These are phyloP conservation scores for Smutsia gigantea DNA, from an alignment of 2,797 vertebrate species.

Conservation along the genomic window DNA sequence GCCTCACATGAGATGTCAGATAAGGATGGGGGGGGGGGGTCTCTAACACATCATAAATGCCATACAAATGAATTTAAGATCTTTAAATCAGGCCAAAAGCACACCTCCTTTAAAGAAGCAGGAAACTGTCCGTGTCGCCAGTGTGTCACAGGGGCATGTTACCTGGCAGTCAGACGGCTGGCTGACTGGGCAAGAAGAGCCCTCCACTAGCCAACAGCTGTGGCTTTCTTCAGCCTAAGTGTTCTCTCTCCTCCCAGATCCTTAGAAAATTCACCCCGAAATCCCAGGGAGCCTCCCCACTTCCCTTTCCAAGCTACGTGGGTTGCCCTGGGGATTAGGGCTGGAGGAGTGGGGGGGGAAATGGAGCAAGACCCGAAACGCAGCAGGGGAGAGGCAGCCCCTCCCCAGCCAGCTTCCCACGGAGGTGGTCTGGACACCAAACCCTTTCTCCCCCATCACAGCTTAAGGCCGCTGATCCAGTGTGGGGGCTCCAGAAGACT, in stretches of 20 bases:
- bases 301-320: background rate
- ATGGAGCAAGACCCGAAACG: background rate
- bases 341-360: rapidly evolving
- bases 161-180: background rate
- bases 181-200: background rate
- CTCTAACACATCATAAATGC: background rate
- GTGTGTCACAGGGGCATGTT: background rate
- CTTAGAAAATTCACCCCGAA: background rate
- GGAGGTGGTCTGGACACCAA: background rate
- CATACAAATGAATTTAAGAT: background rate
- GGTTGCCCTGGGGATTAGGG: background rate
- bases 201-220: rapidly evolving
- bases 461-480: background rate
- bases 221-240: background rate
- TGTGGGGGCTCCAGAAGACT: slow-evolving; percentile 22
- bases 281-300: background rate
- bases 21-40: background rate
- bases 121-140: background rate
- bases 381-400: background rate
- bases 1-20: background rate
- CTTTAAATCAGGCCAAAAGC: background rate
- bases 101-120: background rate
- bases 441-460: background rate
- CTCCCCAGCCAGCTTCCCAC: background rate
- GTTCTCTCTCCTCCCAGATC: background rate